phyloP scores from a whole-genome alignment of 1,140 invertebrate species.

The Aphelinus certus region DNA sequence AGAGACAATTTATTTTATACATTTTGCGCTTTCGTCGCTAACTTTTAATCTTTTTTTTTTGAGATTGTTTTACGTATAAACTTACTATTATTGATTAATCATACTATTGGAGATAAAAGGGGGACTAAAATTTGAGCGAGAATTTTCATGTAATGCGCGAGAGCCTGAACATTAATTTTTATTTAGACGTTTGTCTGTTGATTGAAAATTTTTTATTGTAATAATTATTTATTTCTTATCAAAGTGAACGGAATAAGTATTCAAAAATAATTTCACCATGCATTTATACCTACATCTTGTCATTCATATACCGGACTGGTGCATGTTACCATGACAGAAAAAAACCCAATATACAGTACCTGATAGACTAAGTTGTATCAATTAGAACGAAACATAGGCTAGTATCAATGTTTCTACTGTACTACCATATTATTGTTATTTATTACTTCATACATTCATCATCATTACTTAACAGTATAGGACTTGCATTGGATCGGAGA shows the following conservation, averaged over 20 bases:
- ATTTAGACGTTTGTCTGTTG: neutral
- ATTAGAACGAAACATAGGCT: slow-evolving; percentile 63
- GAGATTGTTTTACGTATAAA: slow-evolving; percentile 7
- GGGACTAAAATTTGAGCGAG: too few species aligned
- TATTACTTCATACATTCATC: slow-evolving; percentile 63
- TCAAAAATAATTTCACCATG: slow-evolving; percentile 16
- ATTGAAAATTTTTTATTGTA: too few species aligned
- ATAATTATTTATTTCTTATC: too few species aligned
- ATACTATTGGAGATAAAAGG: too few species aligned
- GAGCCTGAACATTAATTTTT: neutral
- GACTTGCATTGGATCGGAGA: slow-evolving; percentile 18
- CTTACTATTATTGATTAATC: neutral
- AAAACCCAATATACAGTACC: slow-evolving; percentile 63
- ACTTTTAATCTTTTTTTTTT: slow-evolving; percentile 7
- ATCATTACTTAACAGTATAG: slow-evolving; percentile 42
- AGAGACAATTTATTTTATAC: slow-evolving; percentile 22
- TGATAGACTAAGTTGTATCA: slow-evolving; percentile 67
- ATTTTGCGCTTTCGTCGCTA: neutral
- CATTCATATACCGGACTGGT: slow-evolving; percentile 58
- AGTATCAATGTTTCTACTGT: slow-evolving; percentile 63
- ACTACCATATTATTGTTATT: slow-evolving; percentile 63
- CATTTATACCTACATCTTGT: slow-evolving; percentile 31
- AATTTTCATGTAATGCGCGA: slow-evolving; percentile 3
- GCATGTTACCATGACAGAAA: slow-evolving; percentile 67
- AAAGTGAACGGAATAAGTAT: neutral